A percentile compares a stretch with the other conserved stretches of the same genome.
Conservation (phyloP, 2,888 invertebrate species). For the Lasioglossum pauxillum region DNA sequence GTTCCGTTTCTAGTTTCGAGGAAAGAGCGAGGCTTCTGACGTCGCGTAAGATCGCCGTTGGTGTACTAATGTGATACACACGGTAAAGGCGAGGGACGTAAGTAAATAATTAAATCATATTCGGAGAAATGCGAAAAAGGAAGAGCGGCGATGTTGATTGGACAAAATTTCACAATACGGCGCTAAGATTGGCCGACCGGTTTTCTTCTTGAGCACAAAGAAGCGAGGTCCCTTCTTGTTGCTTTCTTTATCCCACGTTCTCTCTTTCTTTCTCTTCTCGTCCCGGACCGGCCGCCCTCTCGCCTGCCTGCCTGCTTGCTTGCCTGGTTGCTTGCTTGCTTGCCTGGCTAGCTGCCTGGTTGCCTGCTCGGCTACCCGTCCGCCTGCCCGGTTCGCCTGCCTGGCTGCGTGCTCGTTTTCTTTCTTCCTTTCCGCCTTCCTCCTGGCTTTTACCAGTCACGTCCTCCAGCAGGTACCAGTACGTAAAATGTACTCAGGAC, state of each 20-base stretch:
- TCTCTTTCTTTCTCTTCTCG: conserved; percentile 25
- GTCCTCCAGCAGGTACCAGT: conserved; percentile 67
- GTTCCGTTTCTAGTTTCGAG: neutral
- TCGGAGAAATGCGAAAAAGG: conserved; percentile 33
- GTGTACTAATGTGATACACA: neutral
- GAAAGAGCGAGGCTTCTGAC: neutral
- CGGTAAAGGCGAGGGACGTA: conserved; percentile 35
- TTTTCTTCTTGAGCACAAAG: conserved; percentile 76
- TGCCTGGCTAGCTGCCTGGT: neutral
- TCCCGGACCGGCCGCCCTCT: neutral
- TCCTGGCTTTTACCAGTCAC: conserved; percentile 62
- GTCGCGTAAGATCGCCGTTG: neutral
- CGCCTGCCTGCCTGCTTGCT: neutral
- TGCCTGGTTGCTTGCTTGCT: neutral
- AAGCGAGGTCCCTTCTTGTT: conserved; percentile 39
- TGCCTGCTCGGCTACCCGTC: neutral
- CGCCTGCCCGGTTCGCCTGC: too few relatives aligned
- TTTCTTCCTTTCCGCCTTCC: conserved; percentile 21
- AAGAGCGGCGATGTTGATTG: conserved; percentile 67
- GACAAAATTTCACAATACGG: conserved; percentile 76
- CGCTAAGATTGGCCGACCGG: conserved; percentile 75
- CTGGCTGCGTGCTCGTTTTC: conserved; percentile 21
- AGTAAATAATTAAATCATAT: conserved; percentile 71
- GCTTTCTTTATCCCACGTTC: conserved; percentile 12
- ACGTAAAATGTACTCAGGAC: conserved; percentile 68